phyloP scores from a whole-genome alignment of 2,113 vertebrate species.

The Hypocryptadius cinnamomeus region DNA sequence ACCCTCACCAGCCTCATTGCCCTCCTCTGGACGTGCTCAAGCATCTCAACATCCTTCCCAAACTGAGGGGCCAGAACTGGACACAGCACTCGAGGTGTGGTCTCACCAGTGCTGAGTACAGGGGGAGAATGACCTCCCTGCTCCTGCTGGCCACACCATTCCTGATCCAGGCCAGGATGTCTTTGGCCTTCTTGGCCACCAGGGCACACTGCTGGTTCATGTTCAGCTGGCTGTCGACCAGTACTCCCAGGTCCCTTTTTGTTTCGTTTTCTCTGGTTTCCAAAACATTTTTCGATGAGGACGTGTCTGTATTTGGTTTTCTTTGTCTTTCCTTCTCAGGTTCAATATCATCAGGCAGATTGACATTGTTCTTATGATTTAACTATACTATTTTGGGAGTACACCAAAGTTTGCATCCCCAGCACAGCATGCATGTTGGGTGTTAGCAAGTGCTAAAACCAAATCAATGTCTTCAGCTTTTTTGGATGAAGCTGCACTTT shows the following conservation, averaged over 20 bases:
- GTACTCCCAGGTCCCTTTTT: background rate
- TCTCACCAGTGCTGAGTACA: too few species aligned
- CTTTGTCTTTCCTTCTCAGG: background rate
- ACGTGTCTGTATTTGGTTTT: background rate
- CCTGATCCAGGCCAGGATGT: too few species aligned
- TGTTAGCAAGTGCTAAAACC: background rate
- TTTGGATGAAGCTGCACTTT: background rate
- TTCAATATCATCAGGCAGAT: background rate
- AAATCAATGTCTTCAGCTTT: background rate
- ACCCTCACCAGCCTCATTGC: too few species aligned
- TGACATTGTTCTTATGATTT: background rate
- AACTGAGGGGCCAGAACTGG: too few species aligned
- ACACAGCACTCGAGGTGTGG: too few species aligned
- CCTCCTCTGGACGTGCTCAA: too few species aligned
- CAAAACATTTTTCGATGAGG: background rate
- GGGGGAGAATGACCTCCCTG: too few species aligned
- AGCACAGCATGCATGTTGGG: accelerated
- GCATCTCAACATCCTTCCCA: too few species aligned
- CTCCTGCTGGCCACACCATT: too few species aligned
- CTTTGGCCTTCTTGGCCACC: too few species aligned
- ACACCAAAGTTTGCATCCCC: background rate
- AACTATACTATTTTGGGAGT: background rate
- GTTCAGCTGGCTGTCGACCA: too few species aligned
- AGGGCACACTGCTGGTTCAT: too few species aligned
- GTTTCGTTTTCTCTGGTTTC: background rate